A percentile compares a stretch with the other conserved stretches of the same genome.
phyloP scores from a whole-genome alignment of 2,113 vertebrate species.

The Hucho hucho region DNA sequence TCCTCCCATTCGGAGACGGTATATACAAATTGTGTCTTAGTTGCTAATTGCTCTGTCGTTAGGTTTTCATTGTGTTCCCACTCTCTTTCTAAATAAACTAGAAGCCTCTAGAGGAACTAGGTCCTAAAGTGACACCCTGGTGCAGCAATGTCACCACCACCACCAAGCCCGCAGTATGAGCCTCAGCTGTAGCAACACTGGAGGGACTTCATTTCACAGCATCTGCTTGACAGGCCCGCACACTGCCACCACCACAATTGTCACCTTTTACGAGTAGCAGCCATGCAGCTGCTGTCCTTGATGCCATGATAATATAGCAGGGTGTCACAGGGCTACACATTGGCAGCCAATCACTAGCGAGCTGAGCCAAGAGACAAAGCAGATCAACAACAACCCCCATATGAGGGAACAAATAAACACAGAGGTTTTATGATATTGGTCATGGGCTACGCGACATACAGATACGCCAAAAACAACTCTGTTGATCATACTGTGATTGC shows the following conservation, averaged over 20 bases:
- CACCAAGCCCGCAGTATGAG: constrained; percentile 8
- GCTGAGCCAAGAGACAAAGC: constrained; percentile 17
- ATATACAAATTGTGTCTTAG: constrained; percentile 5
- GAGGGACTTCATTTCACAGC: constrained; percentile 47
- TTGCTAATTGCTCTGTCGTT: constrained; percentile 68
- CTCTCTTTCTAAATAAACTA: constrained; percentile 6
- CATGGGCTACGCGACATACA: not conserved
- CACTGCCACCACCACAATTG: constrained; percentile 51
- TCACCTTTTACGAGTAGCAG: constrained; percentile 66
- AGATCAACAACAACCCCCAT: constrained; percentile 19
- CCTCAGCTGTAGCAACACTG: constrained; percentile 40
- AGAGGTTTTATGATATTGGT: constrained; percentile 7
- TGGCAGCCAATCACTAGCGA: constrained; percentile 33
- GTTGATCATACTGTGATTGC: constrained; percentile 17
- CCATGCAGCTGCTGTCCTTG: constrained; percentile 56
- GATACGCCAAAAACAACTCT: constrained; percentile 23
- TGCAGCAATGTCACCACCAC: constrained; percentile 52
- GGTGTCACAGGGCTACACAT: constrained; percentile 51
- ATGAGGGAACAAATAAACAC: constrained; percentile 15
- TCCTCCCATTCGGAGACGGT: constrained; percentile 15
- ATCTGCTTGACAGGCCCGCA: constrained; percentile 59
- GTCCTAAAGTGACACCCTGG: constrained; percentile 44
- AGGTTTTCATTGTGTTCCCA: constrained; percentile 51
- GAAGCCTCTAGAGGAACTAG: constrained; percentile 28
- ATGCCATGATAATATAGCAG: constrained; percentile 48